Evolutionary conservation across 2,113 vertebrate genomes (phyloP), one percentile per base, ranked within the genome.

Genomic region (Phrynosoma platyrhinos): DNA sequence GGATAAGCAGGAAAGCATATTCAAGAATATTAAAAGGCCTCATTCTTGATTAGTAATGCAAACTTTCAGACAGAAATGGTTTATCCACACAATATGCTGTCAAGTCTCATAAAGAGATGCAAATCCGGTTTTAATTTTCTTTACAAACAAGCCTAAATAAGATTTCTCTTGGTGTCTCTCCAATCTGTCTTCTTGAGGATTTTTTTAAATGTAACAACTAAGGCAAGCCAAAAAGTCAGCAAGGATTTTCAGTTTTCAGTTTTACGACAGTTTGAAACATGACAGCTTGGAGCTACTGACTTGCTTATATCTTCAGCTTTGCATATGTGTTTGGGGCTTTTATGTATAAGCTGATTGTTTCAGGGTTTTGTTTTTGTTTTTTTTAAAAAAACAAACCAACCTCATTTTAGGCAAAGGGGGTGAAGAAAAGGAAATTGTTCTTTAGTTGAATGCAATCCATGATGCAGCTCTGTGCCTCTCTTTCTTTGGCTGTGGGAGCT

Each of bases 71-170:
- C 2, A 0, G 88, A 91, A 91, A 89, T 88, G 92, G 90, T 94
- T 92, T 92, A 90, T 53, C 40, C 82, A 91, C 91, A 90, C 90
- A 91, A 90, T 93, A 89, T 89, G 89, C 90, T 90, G 91, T 80
- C 0, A 27, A 93, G 36, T 87, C 69, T 92, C 90, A 74, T 72
- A 93, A 95, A 95, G 89, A 93, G 90, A 52, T 87, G 93, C 91
- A 92, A 94, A 92, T 94, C 86, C 87, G 87, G 69, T 91, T 94
- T 83, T 80, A 68, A 91, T 85, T 82, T 82, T 72, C 74, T 66
- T 81, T 85, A 91, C 90, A 88, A 69, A 72, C 85, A 80, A 72
- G 68, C 32, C 66, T 82, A 90, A 69, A 58, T 62, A 81, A 14
- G 85, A 82, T 6, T 32, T 42, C 75, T n/a, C 32, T 83, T 9